Evolutionary conservation across 2,113 vertebrate species (phyloP).

Genomic region (Globicephala melas): DNA sequence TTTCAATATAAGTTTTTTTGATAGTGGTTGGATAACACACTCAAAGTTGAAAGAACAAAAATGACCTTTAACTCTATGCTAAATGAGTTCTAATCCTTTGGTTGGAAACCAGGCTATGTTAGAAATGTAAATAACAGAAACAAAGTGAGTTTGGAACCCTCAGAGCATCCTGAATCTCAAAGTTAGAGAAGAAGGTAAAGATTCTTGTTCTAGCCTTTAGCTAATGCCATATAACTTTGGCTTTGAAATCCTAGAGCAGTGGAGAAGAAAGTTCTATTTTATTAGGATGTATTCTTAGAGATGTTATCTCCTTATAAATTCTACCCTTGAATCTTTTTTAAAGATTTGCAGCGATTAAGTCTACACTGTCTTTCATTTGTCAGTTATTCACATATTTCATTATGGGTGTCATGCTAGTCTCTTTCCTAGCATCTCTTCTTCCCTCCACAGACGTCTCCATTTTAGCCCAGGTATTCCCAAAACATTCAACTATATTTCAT

Average conservation of each 20-base stretch:
- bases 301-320: not conserved
- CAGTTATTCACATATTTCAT: not conserved
- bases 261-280: not conserved
- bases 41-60: conserved; percentile 10
- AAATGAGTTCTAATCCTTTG: conserved; percentile 5
- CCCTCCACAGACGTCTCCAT: not conserved
- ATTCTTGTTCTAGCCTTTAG: not conserved
- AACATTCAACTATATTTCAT: not conserved
- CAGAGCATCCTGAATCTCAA: not conserved
- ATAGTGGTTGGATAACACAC: not conserved
- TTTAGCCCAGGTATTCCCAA: not conserved
- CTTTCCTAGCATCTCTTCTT: not conserved
- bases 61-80: not conserved
- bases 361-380: not conserved
- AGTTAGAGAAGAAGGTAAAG: not conserved
- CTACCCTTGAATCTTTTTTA: not conserved
- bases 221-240: not conserved
- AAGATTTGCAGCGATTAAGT: not conserved
- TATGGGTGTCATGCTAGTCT: not conserved
- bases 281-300: not conserved
- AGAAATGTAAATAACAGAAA: conserved; percentile 17
- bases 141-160: not conserved
- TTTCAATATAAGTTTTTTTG: not conserved
- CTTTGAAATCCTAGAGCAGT: not conserved
- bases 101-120: not conserved